Base-by-base conservation (phyloP, 2,797 vertebrate species). In the Oreochromis mossambicus region DNA sequence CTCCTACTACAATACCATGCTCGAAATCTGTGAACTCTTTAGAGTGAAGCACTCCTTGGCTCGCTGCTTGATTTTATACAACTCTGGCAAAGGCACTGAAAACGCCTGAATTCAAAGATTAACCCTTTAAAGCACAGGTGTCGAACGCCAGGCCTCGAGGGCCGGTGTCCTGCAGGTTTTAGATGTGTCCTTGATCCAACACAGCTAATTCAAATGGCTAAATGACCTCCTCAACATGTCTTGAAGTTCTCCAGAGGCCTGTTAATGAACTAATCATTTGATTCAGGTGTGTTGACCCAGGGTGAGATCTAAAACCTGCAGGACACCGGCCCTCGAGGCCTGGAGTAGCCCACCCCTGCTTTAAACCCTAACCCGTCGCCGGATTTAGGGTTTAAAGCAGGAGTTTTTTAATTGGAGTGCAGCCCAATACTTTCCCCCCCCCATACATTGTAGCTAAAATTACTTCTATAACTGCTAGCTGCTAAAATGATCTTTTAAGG, bases 351-450 rank as follows among this genome's bases (percentile, higher is more conserved):
- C 56, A 34, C 29, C 8, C 56, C 56, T 58, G 15, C 56, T 58
- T 58, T 58, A 34, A 34, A 58, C 56, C 3, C 56, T 61, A 61
- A 61, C 29, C 56, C 0, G 4, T 61, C 8, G 9, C 1, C 8
- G 0, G 26, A 26, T 26, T 58, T 58, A 32, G 29, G 14, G 15
- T 58, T 58, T 34, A 58, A 34, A 34, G 56, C 15, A 58, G 29
- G 56, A 19, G 15, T 58, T 58, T 58, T 58, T 19, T 26, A 26
- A 19, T 58, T 58, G 61, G 34, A 21, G 19, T 38, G 7, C n/a
- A 34, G 0, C 58, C 19, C 58, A 63, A 5, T 38, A 38, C 34
- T 36, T 24, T 1, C 3, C 24, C 24, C 0, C 12, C 54, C 29
- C 34, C 19, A 38, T 66, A 66, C 34, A 41, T 38, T 66, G 61